Conservation (phyloP, 37 sponge, comb jelly and placozoan species). For the Corticium candelabrum region DNA sequence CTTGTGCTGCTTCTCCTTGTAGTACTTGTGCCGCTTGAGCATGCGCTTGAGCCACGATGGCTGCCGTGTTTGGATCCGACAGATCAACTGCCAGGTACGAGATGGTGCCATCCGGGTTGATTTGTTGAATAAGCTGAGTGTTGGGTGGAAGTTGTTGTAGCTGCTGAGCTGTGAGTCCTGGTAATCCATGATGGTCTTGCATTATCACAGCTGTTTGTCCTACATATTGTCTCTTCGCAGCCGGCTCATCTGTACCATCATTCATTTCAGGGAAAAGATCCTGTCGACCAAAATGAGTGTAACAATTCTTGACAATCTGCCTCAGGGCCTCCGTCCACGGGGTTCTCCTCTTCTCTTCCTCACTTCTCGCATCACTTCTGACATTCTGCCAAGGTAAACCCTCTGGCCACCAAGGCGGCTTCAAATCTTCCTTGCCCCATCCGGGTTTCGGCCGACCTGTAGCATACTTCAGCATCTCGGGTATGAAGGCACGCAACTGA, state of each 20-base stretch:
- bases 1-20: no score
- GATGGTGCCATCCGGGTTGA: neutral
- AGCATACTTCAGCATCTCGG: slow-evolving; percentile 72
- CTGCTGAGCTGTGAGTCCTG: slow-evolving; percentile 8
- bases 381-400: slow-evolving; percentile 84
- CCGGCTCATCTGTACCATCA: slow-evolving; percentile 11
- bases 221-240: neutral
- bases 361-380: slow-evolving; percentile 56
- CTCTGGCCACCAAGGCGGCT: slow-evolving; percentile 86
- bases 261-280: slow-evolving; percentile 73
- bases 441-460: slow-evolving; percentile 81
- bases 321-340: slow-evolving; percentile 79
- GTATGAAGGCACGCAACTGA: slow-evolving; percentile 81
- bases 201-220: neutral
- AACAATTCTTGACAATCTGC: slow-evolving; percentile 64
- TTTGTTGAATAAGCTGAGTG: neutral
- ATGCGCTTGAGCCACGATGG: neutral
- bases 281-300: slow-evolving; percentile 51
- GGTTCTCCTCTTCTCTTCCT: slow-evolving; percentile 43
- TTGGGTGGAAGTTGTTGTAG: slow-evolving; percentile 8
- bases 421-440: slow-evolving; percentile 80
- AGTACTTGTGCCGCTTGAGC: neutral
- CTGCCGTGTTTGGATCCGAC: slow-evolving; percentile 1
- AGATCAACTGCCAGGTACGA: neutral
- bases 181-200: neutral